Conservation (phyloP, 2,888 invertebrate genomes). For the Apodemia hepburni region DNA sequence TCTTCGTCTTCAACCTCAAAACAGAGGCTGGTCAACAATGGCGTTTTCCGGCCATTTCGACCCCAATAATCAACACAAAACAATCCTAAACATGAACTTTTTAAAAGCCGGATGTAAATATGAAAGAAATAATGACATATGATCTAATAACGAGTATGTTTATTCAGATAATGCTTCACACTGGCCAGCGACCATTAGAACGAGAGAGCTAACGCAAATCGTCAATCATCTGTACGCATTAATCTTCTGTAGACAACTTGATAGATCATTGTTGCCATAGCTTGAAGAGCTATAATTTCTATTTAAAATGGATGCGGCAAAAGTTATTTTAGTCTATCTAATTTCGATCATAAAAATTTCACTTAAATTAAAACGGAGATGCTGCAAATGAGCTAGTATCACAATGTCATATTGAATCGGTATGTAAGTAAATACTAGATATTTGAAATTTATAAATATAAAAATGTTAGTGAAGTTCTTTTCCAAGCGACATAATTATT, state of each 20-base stretch:
- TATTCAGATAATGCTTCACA: slow-evolving; percentile 50
- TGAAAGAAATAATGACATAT: slow-evolving; percentile 19
- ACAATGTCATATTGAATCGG: too few relatives aligned
- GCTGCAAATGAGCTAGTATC: too few relatives aligned
- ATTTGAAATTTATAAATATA: too few relatives aligned
- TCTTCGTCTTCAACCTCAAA: too few relatives aligned
- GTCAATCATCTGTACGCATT: slow-evolving; percentile 78
- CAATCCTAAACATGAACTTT: neutral
- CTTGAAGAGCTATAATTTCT: slow-evolving; percentile 35
- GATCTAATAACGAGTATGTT: slow-evolving; percentile 29
- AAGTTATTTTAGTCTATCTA: neutral
- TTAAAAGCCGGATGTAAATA: neutral
- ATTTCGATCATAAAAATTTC: neutral
- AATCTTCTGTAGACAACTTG: slow-evolving; percentile 79
- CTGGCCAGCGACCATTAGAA: slow-evolving; percentile 65
- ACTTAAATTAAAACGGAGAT: too few relatives aligned
- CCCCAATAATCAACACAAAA: too few relatives aligned
- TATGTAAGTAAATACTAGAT: too few relatives aligned
- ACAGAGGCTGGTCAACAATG: too few relatives aligned
- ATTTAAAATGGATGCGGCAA: slow-evolving; percentile 42
- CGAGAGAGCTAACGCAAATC: slow-evolving; percentile 56
- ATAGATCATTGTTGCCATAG: slow-evolving; percentile 71
- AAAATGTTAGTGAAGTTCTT: too few relatives aligned
- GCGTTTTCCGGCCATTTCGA: too few relatives aligned
- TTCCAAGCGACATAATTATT: too few relatives aligned